These are phyloP conservation scores for Thaumetopoea pityocampa DNA, from an alignment of 1,140 invertebrate genomes.

Conservation along the genomic window DNA sequence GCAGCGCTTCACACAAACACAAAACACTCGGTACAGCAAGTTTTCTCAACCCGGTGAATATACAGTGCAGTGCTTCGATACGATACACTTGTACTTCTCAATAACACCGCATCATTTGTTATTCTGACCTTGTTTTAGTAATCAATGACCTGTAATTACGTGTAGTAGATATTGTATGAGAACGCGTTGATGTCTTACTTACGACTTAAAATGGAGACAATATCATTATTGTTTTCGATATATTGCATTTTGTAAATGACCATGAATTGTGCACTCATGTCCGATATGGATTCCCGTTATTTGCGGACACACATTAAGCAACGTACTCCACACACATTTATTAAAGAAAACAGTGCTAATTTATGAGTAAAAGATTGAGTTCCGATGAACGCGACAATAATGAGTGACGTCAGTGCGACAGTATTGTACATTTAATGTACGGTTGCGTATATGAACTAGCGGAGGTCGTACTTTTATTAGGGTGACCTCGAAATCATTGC, in stretches of 20 bases:
- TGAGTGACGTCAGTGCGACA: too few relatives aligned
- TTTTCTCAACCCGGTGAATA: conserved; percentile 41
- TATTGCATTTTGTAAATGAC: conserved; percentile 18
- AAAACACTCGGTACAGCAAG: conserved; percentile 33
- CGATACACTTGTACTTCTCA: conserved; percentile 21
- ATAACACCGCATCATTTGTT: conserved; percentile 46
- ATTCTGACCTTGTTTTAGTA: conserved; percentile 28
- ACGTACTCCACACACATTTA: conserved; percentile 51
- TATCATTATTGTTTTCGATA: conserved; percentile 15
- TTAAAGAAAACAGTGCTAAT: conserved; percentile 50
- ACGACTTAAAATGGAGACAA: conserved; percentile 24
- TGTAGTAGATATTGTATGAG: conserved; percentile 21
- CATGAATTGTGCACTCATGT: conserved; percentile 34
- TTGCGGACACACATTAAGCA: conserved; percentile 66
- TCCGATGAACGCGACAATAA: too few relatives aligned
- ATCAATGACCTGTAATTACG: conserved; percentile 26
- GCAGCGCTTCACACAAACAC: conserved; percentile 43
- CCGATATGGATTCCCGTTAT: conserved; percentile 47
- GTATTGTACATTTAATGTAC: too few relatives aligned
- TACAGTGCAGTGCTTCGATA: conserved; percentile 25
- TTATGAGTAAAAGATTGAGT: too few relatives aligned
- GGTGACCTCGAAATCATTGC: too few relatives aligned
- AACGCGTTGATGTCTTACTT: conserved; percentile 52
- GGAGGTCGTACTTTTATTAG: too few relatives aligned
- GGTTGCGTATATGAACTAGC: too few relatives aligned